phyloP scores from a whole-genome alignment of 1,140 invertebrate genomes.

The Lordiphosa stackelbergi region DNA sequence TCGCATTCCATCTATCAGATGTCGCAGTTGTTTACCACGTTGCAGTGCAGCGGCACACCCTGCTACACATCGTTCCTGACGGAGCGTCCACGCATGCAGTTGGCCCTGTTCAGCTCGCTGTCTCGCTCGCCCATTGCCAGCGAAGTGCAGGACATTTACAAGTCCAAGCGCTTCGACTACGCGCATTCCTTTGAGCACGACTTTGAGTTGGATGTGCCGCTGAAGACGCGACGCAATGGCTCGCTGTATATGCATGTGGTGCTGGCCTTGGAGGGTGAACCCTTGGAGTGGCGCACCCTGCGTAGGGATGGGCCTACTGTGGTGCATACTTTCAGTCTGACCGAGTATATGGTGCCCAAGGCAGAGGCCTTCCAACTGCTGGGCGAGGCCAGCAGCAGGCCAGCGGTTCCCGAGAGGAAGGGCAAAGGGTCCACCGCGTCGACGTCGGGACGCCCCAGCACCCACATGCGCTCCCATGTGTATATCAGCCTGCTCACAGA shows the following conservation, averaged over 20 bases:
- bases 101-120: constrained; percentile 81
- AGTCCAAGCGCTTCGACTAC: constrained; percentile 79
- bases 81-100: constrained; percentile 79
- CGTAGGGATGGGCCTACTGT: constrained; percentile 79
- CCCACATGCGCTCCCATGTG: constrained; percentile 81
- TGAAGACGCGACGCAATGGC: constrained; percentile 86
- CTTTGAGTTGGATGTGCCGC: constrained; percentile 82
- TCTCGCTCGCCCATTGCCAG: constrained; percentile 77
- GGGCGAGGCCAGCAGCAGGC: constrained; percentile 77
- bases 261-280: constrained; percentile 78
- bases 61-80: constrained; percentile 82
- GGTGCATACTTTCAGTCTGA: constrained; percentile 81
- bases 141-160: constrained; percentile 74
- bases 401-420: neutral
- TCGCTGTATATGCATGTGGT: constrained; percentile 85
- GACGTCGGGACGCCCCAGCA: constrained; percentile 51
- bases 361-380: constrained; percentile 87
- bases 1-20: constrained; percentile 85
- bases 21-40: constrained; percentile 84
- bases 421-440: neutral
- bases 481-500: constrained; percentile 83
- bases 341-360: constrained; percentile 85
- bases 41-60: constrained; percentile 81
- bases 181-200: constrained; percentile 76
- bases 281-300: constrained; percentile 79